phyloP scores from a whole-genome alignment of 2,888 invertebrate genomes.

The Caenorhabditis sp. region DNA sequence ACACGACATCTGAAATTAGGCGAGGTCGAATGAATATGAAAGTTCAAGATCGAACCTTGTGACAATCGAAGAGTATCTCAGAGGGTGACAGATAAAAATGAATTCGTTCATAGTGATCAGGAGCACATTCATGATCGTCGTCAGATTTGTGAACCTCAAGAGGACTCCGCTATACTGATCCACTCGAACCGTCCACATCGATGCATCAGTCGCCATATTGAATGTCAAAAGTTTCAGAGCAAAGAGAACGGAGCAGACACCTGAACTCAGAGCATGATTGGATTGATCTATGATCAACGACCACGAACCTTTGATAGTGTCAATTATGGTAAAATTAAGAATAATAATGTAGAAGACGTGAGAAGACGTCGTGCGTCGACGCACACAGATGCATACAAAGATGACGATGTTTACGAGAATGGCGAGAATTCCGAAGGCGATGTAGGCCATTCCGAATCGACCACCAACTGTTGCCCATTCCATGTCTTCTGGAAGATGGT shows the following conservation, averaged over 20 bases:
- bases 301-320: slow-evolving; percentile 73
- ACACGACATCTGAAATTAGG: slow-evolving; percentile 63
- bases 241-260: slow-evolving; percentile 70
- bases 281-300: not conserved
- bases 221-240: slow-evolving; percentile 71
- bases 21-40: not conserved
- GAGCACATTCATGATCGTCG: slow-evolving; percentile 78
- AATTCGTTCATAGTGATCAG: slow-evolving; percentile 79
- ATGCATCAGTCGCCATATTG: slow-evolving; percentile 69
- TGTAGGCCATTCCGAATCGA: slow-evolving; percentile 67
- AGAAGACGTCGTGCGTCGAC: slow-evolving; percentile 63
- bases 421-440: slow-evolving; percentile 65
- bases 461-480: slow-evolving; percentile 61
- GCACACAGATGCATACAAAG: slow-evolving; percentile 59
- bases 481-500: slow-evolving; percentile 47
- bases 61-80: slow-evolving; percentile 73
- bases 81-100: slow-evolving; percentile 76
- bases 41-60: slow-evolving; percentile 53
- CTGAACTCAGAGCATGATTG: slow-evolving; percentile 23
- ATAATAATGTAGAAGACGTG: slow-evolving; percentile 79
- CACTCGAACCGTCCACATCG: slow-evolving; percentile 68
- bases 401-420: slow-evolving; percentile 70
- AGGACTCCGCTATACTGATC: slow-evolving; percentile 73
- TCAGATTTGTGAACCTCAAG: slow-evolving; percentile 72
- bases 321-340: slow-evolving; percentile 77